Conservation (phyloP, 2,888 invertebrate genomes). For the Microctonus aethiopoides region DNA sequence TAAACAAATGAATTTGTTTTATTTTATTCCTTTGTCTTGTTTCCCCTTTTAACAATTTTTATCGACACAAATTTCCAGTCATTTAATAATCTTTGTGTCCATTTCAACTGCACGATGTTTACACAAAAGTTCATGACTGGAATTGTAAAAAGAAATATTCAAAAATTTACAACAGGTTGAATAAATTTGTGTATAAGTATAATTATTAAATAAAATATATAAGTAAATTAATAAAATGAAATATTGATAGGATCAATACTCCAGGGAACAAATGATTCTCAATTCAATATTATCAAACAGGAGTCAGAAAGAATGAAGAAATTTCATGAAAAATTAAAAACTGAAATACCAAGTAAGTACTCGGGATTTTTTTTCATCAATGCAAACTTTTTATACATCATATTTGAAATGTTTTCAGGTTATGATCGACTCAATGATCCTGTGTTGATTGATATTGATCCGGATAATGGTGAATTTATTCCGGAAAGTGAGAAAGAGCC, state of each 20-base stretch:
- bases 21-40: background rate
- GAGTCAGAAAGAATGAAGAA: slow-evolving; percentile 55
- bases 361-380: no score
- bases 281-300: slow-evolving; percentile 7
- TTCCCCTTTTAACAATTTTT: background rate
- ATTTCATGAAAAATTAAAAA: slow-evolving; percentile 55
- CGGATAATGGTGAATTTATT: slow-evolving; percentile 51
- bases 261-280: slow-evolving; percentile 10
- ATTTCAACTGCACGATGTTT: slow-evolving; percentile 17
- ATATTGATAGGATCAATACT: slow-evolving; percentile 21
- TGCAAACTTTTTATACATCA: background rate
- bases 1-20: background rate
- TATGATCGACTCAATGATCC: slow-evolving; percentile 48
- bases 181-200: no score
- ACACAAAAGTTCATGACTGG: slow-evolving; percentile 12
- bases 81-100: background rate
- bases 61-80: background rate
- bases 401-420: background rate
- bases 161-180: slow-evolving; percentile 23
- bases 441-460: slow-evolving; percentile 53
- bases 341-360: slow-evolving; percentile 29
- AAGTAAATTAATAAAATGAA: background rate
- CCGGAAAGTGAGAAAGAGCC: slow-evolving; percentile 55
- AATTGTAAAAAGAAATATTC: background rate
- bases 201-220: background rate